These are phyloP conservation scores for Pemphredon lugubris DNA, from an alignment of 2,888 invertebrate species.

Conservation along the genomic window DNA sequence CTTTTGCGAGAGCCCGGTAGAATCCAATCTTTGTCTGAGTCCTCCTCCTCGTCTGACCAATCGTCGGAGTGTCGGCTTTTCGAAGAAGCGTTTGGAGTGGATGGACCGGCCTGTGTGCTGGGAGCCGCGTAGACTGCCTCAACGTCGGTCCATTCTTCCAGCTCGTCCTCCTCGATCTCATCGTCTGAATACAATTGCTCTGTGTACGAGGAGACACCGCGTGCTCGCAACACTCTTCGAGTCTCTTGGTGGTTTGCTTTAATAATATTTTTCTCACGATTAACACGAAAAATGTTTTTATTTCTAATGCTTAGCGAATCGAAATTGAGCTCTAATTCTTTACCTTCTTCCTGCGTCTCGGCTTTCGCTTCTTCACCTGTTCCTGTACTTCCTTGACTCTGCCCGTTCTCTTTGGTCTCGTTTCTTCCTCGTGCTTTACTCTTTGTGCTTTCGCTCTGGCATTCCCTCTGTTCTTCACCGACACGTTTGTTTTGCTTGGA, in stretches of 20 bases:
- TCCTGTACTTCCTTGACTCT: conserved; percentile 16
- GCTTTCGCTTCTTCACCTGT: conserved; percentile 22
- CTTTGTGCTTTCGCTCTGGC: background rate
- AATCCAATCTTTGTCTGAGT: conserved; percentile 79
- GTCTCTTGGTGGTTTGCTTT: conserved; percentile 54
- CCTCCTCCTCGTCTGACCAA: conserved; percentile 71
- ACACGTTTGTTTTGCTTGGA: conserved; percentile 8
- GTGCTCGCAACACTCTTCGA: conserved; percentile 74
- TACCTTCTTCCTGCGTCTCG: conserved; percentile 52
- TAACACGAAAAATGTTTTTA: no score
- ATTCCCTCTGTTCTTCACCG: conserved; percentile 5
- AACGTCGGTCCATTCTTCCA: conserved; percentile 76
- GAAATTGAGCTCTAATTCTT: background rate
- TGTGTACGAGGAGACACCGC: conserved; percentile 77
- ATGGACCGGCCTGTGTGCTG: conserved; percentile 65
- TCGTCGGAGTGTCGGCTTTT: conserved; percentile 63
- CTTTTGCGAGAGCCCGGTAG: conserved; percentile 77
- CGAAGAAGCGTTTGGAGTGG: conserved; percentile 62
- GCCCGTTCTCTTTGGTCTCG: conserved; percentile 32
- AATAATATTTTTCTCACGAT: background rate
- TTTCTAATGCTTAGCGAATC: no score
- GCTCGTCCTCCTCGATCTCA: conserved; percentile 72
- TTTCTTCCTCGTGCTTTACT: conserved; percentile 38
- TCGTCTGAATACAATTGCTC: conserved; percentile 77
- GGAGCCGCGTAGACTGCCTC: conserved; percentile 71